Evolutionary conservation across 2,797 vertebrate genomes (phyloP).

Genomic region (Eulemur coronatus): DNA sequence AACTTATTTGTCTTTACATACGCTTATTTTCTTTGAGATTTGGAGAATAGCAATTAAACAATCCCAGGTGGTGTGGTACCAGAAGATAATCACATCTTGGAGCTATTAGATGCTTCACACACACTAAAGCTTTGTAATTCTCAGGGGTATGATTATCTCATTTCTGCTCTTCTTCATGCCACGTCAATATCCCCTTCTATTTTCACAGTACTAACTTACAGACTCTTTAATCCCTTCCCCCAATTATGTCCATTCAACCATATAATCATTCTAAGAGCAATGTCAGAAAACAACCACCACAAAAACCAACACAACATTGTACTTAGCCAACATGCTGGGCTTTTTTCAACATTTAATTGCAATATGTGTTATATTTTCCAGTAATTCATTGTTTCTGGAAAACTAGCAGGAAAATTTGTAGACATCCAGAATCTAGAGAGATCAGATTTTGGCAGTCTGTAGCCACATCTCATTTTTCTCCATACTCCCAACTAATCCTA

Average conservation of each 20-base stretch:
- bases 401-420: not conserved
- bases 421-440: not conserved
- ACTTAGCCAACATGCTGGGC: slow-evolving; percentile 21
- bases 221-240: slow-evolving; percentile 26
- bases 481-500: not conserved
- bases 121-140: slow-evolving; percentile 51
- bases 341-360: slow-evolving; percentile 20
- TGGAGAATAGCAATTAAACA: slow-evolving; percentile 60
- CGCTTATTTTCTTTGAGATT: slow-evolving; percentile 52
- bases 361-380: not conserved
- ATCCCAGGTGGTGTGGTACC: slow-evolving; percentile 74
- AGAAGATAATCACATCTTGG: slow-evolving; percentile 67
- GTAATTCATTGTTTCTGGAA: slow-evolving; percentile 15
- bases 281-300: slow-evolving; percentile 40
- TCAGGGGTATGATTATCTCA: slow-evolving; percentile 58
- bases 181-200: slow-evolving; percentile 51
- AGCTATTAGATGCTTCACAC: slow-evolving; percentile 33
- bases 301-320: slow-evolving; percentile 21
- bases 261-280: slow-evolving; percentile 51
- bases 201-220: slow-evolving; percentile 45
- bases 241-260: slow-evolving; percentile 46
- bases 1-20: slow-evolving; percentile 38
- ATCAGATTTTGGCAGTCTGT: not conserved
- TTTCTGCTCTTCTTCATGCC: slow-evolving; percentile 36
- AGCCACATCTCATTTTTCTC: not conserved